Percentiles rank a stretch among this genome's conserved stretches.
Evolutionary conservation across 2,113 vertebrate species (phyloP).

Genomic region (Oryzias woworae): DNA sequence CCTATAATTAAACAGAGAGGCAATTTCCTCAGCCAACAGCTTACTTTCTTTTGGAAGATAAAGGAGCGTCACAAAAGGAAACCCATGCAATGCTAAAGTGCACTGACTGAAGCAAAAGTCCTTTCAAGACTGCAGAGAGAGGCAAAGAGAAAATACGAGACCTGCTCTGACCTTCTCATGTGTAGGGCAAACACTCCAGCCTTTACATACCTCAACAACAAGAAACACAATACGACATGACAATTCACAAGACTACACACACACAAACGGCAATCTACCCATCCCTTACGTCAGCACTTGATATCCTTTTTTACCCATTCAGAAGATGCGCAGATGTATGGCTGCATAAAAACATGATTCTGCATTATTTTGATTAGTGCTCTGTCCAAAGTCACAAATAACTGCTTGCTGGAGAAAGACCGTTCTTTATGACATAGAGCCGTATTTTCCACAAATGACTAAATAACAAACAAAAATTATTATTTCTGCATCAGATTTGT

Average conservation of each 20-base stretch:
- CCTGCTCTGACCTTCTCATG: slow-evolving; percentile 56
- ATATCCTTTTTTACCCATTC: neutral
- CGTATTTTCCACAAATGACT: slow-evolving; percentile 40
- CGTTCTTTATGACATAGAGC: slow-evolving; percentile 28
- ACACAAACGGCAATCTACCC: neutral
- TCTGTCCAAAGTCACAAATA: slow-evolving; percentile 26
- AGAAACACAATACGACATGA: slow-evolving; percentile 23
- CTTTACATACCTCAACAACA: slow-evolving; percentile 38
- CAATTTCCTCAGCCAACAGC: slow-evolving; percentile 63
- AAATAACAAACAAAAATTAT: slow-evolving; percentile 38
- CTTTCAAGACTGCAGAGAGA: slow-evolving; percentile 36
- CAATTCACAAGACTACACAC: slow-evolving; percentile 13
- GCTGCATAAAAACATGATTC: slow-evolving; percentile 7
- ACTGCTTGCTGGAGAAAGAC: slow-evolving; percentile 25
- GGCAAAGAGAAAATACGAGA: slow-evolving; percentile 31
- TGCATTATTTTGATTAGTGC: slow-evolving; percentile 23
- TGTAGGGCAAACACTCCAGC: slow-evolving; percentile 30
- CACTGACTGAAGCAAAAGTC: slow-evolving; percentile 36
- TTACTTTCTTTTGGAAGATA: slow-evolving; percentile 54
- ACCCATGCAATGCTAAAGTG: slow-evolving; percentile 49
- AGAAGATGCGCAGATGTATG: neutral
- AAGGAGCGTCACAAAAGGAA: slow-evolving; percentile 51
- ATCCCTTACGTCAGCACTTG: neutral
- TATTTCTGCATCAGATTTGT: slow-evolving; percentile 31
- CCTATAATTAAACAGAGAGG: slow-evolving; percentile 68